These are phyloP conservation scores for Apogon hyalosoma DNA, from an alignment of 2,797 vertebrate genomes.

Conservation along the genomic window DNA sequence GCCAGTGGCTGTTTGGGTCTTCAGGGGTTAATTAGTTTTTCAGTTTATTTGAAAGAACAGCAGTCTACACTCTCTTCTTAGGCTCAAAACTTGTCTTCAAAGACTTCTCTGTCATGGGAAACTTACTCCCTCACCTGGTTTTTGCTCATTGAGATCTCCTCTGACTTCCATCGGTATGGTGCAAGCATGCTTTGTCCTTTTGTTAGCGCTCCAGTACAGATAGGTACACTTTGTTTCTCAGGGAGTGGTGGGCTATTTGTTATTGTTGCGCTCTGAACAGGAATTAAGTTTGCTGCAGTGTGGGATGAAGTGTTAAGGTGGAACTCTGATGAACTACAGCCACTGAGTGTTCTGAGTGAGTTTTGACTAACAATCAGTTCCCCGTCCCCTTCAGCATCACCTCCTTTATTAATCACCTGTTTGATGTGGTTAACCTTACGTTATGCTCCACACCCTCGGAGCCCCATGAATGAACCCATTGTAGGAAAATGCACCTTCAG, in stretches of 20 bases:
- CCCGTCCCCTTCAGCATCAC: constrained; percentile 35
- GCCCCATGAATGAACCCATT: constrained; percentile 70
- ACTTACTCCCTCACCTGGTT: constrained; percentile 47
- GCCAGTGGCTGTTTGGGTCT: too few species aligned
- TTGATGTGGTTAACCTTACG: constrained; percentile 69
- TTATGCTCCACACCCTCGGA: constrained; percentile 68
- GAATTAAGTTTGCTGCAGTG: constrained; percentile 38
- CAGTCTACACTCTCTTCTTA: constrained; percentile 24
- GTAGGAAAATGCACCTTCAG: constrained; percentile 53
- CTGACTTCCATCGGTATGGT: constrained; percentile 31
- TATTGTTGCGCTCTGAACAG: constrained; percentile 34
- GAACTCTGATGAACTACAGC: constrained; percentile 32
- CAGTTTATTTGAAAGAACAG: constrained; percentile 7
- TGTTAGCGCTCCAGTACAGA: constrained; percentile 49
- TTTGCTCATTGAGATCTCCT: constrained; percentile 38
- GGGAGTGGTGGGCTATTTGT: constrained; percentile 68
- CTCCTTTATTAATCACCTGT: constrained; percentile 67
- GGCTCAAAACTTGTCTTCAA: constrained; percentile 45
- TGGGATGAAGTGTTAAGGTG: constrained; percentile 46
- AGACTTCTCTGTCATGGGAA: constrained; percentile 57
- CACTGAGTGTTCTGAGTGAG: constrained; percentile 8
- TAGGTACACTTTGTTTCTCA: constrained; percentile 63
- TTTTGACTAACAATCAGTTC: constrained; percentile 15
- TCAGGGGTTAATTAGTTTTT: too few species aligned
- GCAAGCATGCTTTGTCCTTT: constrained; percentile 50